These are phyloP conservation scores for Rhinichthys klamathensis DNA, from an alignment of 2,113 vertebrate genomes.

Conservation along the genomic window DNA sequence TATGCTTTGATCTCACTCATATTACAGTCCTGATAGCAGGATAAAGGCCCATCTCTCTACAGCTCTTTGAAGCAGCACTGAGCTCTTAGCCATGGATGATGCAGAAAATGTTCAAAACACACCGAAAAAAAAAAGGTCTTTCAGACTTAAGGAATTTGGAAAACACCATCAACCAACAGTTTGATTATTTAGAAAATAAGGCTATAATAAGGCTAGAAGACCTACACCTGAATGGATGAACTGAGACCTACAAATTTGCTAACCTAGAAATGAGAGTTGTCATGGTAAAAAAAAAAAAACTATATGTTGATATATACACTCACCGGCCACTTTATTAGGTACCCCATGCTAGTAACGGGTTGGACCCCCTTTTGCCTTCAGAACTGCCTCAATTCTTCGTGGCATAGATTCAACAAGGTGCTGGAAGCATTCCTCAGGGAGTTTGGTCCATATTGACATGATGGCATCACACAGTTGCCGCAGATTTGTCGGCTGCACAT, in stretches of 20 bases:
- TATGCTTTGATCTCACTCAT: conserved; percentile 27
- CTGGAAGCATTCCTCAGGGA: no score
- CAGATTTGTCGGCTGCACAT: no score
- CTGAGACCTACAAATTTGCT: no score
- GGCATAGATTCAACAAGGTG: no score
- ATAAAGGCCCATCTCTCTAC: conserved; percentile 19
- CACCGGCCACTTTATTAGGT: no score
- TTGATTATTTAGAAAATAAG: not conserved
- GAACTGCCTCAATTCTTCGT: no score
- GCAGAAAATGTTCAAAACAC: not conserved
- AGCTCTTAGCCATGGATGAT: conserved; percentile 12
- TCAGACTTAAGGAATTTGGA: conserved; percentile 20
- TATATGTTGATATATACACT: not conserved
- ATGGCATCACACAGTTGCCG: no score
- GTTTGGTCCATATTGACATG: no score
- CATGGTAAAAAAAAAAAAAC: conserved; percentile 51
- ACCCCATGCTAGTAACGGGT: no score
- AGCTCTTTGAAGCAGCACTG: conserved; percentile 36
- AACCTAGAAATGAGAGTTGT: no score
- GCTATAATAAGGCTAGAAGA: not conserved
- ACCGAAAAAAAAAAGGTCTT: not conserved
- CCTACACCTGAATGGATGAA: not conserved
- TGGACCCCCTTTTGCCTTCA: no score
- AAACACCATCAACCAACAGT: conserved; percentile 13
- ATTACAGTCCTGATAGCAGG: conserved; percentile 16